phyloP scores from a whole-genome alignment of 2,888 invertebrate species.

The Serrognathus titanus region DNA sequence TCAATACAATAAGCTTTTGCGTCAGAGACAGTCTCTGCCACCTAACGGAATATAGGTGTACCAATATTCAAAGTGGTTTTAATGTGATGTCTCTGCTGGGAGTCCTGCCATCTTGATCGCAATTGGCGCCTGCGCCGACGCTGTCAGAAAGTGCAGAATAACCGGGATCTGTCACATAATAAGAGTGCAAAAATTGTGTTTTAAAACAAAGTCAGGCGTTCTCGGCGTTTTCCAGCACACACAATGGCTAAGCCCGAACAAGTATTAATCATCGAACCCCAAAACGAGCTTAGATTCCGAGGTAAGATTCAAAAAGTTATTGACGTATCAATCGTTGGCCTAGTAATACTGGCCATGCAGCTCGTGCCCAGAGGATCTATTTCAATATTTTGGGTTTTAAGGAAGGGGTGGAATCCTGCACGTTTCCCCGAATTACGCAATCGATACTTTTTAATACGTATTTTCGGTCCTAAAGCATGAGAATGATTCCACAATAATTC shows the following conservation, averaged over 20 bases:
- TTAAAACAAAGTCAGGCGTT: constrained; percentile 36
- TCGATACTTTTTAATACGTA: no score
- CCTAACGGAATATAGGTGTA: no score
- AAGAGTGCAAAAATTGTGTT: constrained; percentile 33
- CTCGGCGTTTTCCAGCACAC: constrained; percentile 36
- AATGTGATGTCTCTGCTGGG: background rate
- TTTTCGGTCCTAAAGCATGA: no score
- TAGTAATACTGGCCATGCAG: constrained; percentile 7
- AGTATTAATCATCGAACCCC: constrained; percentile 82
- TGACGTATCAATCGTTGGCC: constrained; percentile 16
- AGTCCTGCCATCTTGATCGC: constrained; percentile 27
- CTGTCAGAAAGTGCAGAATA: constrained; percentile 42
- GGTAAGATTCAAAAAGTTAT: constrained; percentile 62
- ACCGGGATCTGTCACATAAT: constrained; percentile 44
- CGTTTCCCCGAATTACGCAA: no score
- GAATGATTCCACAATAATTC: no score
- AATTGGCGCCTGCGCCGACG: constrained; percentile 33
- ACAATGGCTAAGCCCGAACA: constrained; percentile 71
- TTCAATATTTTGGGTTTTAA: no score
- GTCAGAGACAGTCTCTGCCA: no score
- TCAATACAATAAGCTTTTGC: no score
- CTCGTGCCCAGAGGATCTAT: background rate
- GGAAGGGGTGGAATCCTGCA: no score
- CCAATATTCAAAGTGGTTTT: background rate
- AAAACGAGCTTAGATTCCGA: constrained; percentile 84